Percentiles rank a stretch among this genome's conserved stretches.
Evolutionary conservation across 2,113 vertebrate species (phyloP).

Genomic region (Smithornis capensis): DNA sequence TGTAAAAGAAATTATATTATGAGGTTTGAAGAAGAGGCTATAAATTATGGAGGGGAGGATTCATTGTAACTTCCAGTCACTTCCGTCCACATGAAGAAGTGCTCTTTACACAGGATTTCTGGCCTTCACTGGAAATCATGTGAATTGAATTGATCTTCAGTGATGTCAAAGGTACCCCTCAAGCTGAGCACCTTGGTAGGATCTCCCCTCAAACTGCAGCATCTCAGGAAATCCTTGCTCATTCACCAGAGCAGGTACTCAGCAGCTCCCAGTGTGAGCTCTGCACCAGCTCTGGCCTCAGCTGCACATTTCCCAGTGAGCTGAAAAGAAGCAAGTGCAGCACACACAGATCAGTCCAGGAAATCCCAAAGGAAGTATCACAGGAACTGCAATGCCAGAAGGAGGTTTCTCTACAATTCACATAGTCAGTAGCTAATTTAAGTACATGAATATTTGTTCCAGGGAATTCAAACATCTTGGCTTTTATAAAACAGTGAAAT

Average conservation of each 20-base stretch:
- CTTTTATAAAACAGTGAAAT: neutral
- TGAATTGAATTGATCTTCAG: neutral
- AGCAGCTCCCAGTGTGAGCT: neutral
- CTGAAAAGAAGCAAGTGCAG: neutral
- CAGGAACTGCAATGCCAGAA: neutral
- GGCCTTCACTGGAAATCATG: neutral
- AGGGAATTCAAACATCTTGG: neutral
- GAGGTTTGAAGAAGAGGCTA: neutral
- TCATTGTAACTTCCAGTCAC: neutral
- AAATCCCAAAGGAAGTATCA: neutral
- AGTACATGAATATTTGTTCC: neutral
- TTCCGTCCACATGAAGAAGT: neutral
- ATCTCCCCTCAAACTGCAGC: neutral
- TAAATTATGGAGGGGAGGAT: neutral
- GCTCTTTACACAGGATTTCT: neutral
- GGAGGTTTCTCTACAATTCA: neutral
- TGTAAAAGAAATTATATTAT: neutral
- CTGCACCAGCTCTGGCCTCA: neutral
- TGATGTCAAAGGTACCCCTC: neutral
- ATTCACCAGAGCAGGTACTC: neutral
- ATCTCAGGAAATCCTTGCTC: neutral
- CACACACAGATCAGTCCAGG: neutral
- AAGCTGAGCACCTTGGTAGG: neutral
- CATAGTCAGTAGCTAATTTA: neutral
- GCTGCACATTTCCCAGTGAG: neutral